Evolutionary conservation across 1,140 invertebrate genomes (phyloP), one percentile per base, ranked within the genome.

Genomic region (Pentalonia nigronervosa): DNA sequence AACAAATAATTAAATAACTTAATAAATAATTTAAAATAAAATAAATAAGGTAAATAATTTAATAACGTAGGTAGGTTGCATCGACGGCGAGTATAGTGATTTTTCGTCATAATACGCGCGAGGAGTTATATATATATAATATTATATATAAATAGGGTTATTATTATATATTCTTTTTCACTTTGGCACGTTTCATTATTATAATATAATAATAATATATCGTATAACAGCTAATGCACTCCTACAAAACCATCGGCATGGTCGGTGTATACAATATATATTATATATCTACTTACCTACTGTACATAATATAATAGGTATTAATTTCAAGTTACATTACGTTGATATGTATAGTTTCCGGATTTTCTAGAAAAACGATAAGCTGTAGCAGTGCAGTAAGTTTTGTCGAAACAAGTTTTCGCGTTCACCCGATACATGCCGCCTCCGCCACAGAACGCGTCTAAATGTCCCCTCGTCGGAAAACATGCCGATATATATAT

Each of bases 201-300:
- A 60, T 60, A 60, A 60, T 30, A 14, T 3, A 4, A 11, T 60
- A 25, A 56, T 60, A 36, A 84, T 81, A 45, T 84, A 84, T 86
- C 84, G 41, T 47, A 86, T 86, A 25, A 86, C 84, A 25, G 25
- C 84, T 86, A 86, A 86, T 86, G 84, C 25, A 86, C 84, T 47
- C 41, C 23, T 25, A 30, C 60, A 86, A 86, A 47, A 41, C 84
- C 41, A 47, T 86, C 84, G 41, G 6, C 41, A 41, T 17, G 25
- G 84, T 45, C 45, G 41, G 9, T 17, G 25, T 6, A 17, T 47
- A 47, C 41, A 47, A 47, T 86, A 86, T 30, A 84, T 84, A 83
- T 21, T 36, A 83, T 84, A 84, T 7, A 7, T 53, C 50, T 53
- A 53, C 50, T 17, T 67, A 67, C 23, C 1, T 14, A 25, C 60